phyloP scores from a whole-genome alignment of 30 jellyfish, hydroid and myxozoan species.

The Turritopsis rubra region DNA sequence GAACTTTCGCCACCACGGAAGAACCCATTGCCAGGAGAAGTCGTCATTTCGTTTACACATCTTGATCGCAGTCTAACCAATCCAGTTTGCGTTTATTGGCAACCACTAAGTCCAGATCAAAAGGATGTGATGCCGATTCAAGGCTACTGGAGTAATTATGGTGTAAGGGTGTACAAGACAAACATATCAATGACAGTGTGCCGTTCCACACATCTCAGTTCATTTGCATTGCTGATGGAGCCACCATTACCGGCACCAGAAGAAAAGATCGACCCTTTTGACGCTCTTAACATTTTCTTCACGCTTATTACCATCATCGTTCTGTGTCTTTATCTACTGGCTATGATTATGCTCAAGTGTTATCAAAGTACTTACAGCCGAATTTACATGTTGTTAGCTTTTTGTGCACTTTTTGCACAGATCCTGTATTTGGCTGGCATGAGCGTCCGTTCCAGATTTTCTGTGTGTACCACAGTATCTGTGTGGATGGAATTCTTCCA shows the following conservation, averaged over 20 bases:
- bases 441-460: slow-evolving; percentile 43
- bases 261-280: slow-evolving; percentile 60
- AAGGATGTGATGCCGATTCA: slow-evolving; percentile 17
- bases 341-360: slow-evolving; percentile 60
- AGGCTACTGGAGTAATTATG: slow-evolving; percentile 93
- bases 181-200: slow-evolving; percentile 68
- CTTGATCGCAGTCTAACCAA: slow-evolving; percentile 37
- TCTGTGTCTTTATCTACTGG: slow-evolving; percentile 38
- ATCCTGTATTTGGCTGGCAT: slow-evolving; percentile 45
- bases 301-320: slow-evolving; percentile 46
- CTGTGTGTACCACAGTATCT: slow-evolving; percentile 51
- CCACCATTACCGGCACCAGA: slow-evolving; percentile 52
- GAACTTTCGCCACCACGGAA: slow-evolving; percentile 57
- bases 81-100: slow-evolving; percentile 96
- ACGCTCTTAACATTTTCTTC: slow-evolving; percentile 44
- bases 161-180: slow-evolving; percentile 60
- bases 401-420: slow-evolving; percentile 57
- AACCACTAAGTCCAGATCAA: slow-evolving; percentile 34
- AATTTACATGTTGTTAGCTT: slow-evolving; percentile 63
- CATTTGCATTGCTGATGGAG: slow-evolving; percentile 90
- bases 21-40: slow-evolving; percentile 72
- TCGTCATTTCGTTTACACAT: slow-evolving; percentile 70
- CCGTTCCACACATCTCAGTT: slow-evolving; percentile 54
- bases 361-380: slow-evolving; percentile 58
- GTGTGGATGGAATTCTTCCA: slow-evolving; percentile 63